Conservation (phyloP, 1,140 invertebrate species). For the Euwallacea similis region DNA sequence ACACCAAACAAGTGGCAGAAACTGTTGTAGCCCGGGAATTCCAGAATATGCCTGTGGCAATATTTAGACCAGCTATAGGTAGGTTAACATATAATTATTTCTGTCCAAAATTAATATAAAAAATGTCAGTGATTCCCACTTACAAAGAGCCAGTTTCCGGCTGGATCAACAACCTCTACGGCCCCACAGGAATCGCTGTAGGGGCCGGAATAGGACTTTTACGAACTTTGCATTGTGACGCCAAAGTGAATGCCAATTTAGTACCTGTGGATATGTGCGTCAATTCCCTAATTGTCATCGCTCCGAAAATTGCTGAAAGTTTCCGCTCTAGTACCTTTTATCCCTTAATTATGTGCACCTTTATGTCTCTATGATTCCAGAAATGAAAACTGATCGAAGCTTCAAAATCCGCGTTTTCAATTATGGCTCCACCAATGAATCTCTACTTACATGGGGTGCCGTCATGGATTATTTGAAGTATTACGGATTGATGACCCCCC, state of each 20-base stretch:
- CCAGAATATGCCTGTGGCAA: constrained; percentile 69
- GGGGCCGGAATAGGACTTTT: constrained; percentile 70
- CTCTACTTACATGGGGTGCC: constrained; percentile 58
- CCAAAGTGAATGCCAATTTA: constrained; percentile 70
- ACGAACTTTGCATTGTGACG: constrained; percentile 67
- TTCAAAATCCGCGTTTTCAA: constrained; percentile 66
- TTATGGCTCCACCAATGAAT: constrained; percentile 68
- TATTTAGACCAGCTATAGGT: constrained; percentile 76
- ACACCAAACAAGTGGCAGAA: constrained; percentile 82
- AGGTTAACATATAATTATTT: constrained; percentile 43
- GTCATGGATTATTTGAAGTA: constrained; percentile 40
- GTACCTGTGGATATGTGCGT: constrained; percentile 86
- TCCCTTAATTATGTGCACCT: neutral
- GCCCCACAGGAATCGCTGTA: constrained; percentile 69
- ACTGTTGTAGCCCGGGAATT: constrained; percentile 67
- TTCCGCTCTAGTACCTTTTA: constrained; percentile 28
- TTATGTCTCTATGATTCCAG: neutral
- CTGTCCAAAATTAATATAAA: no score
- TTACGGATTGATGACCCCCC: constrained; percentile 39
- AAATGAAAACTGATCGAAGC: neutral
- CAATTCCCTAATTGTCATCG: constrained; percentile 73
- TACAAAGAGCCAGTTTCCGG: constrained; percentile 74
- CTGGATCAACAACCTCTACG: constrained; percentile 93
- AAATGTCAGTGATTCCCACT: constrained; percentile 72
- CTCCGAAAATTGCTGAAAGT: constrained; percentile 47